Base-by-base conservation (phyloP, 2,113 vertebrate species). In the Lampris incognitus region DNA sequence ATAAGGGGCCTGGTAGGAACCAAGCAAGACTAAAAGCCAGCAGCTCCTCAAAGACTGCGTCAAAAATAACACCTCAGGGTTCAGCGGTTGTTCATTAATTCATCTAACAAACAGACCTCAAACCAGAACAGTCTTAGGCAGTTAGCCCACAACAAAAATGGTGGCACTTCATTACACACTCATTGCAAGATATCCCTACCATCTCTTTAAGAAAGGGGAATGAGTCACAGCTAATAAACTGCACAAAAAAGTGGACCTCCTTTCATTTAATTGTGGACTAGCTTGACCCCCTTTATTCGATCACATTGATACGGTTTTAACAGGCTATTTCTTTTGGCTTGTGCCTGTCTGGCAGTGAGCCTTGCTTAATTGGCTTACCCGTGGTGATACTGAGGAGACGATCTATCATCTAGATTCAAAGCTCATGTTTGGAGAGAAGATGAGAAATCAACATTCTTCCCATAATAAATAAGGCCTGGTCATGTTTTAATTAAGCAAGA, bases 401-500 rank as follows among this genome's bases (percentile, higher is more conserved):
- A 89, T 78, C 63, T 83, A 72, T 87, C 86, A 85, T 69, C 2
- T 13, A 79, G 78, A 86, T 81, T 85, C 76, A 61, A 72, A 73
- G 80, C 72, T 83, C 51, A 51, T 86, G 89, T 89, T 91, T 86
- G 80, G 85, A 65, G 64, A 80, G 83, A 69, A 39, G 61, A 89
- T 75, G 81, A 81, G 58, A 87, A 89, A 74, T 87, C 82, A 73
- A 85, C 71, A 74, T 69, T 78, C 71, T 73, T 48, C 77, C 77
- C 73, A 65, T 88, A 85, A 88, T 88, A 88, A 90, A 90, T 57
- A 74, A 79, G 54, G 72, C 75, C 76, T 85, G 38, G 76, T 82
- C 86, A 57, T 85, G 86, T 92, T 92, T 91, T 93, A 90, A 92
- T 93, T 91, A 90, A 88, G 82, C 41, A 77, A 89, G 80, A 83